A percentile compares a stretch with the other conserved stretches of the same genome.
Evolutionary conservation across 2,888 invertebrate species (phyloP).

Genomic region (Apotomis turbidana): DNA sequence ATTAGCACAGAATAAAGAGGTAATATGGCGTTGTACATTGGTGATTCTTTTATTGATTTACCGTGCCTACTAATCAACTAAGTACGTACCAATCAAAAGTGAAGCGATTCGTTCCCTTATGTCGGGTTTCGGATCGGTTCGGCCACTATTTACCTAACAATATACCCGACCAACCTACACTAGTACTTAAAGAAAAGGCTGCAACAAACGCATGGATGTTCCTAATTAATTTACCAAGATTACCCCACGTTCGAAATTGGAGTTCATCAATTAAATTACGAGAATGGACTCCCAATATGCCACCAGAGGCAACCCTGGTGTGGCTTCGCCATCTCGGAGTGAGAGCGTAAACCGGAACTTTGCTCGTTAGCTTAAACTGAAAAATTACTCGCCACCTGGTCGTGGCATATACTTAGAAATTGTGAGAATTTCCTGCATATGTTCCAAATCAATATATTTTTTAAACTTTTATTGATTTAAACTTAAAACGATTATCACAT

Average conservation of each 20-base stretch:
- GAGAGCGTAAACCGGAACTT: slow-evolving; percentile 27
- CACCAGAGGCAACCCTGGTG: slow-evolving; percentile 6
- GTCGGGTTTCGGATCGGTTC: too few species aligned
- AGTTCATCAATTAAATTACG: background rate
- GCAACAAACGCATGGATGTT: background rate
- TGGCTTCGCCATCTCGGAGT: slow-evolving; percentile 15
- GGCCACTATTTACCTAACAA: too few species aligned
- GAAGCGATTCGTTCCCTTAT: too few species aligned
- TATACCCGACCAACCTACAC: too few species aligned
- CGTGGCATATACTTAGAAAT: slow-evolving; percentile 10
- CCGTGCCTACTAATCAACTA: too few species aligned
- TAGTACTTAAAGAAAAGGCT: too few species aligned
- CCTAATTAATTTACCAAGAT: background rate
- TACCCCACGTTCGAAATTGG: background rate
- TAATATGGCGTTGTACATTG: too few species aligned
- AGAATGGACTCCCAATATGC: slow-evolving; percentile 3
- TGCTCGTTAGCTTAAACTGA: slow-evolving; percentile 31
- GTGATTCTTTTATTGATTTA: too few species aligned
- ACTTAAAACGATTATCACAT: too few species aligned
- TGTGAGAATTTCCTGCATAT: slow-evolving; percentile 8
- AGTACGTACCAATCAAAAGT: too few species aligned
- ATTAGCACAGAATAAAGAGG: too few species aligned
- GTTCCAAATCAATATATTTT: slow-evolving; percentile 14
- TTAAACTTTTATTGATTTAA: background rate
- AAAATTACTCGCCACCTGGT: slow-evolving; percentile 24